These are phyloP conservation scores for Ceratina japonica DNA, from an alignment of 1,140 invertebrate species.

Conservation along the genomic window DNA sequence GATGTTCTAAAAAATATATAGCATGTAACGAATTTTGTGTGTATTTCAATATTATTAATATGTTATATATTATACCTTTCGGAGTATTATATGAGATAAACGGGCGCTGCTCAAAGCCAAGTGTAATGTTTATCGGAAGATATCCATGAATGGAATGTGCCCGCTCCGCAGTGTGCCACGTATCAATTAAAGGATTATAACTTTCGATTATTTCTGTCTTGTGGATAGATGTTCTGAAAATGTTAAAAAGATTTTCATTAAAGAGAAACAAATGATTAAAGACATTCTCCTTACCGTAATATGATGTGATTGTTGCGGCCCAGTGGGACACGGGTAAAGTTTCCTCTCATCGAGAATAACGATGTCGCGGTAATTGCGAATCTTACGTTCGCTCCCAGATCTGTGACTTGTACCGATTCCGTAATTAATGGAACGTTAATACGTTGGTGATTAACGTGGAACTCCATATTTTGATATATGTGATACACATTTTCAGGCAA, in stretches of 20 bases:
- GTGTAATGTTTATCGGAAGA: constrained; percentile 79
- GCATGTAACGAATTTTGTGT: constrained; percentile 1
- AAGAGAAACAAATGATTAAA: not conserved
- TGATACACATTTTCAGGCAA: constrained; percentile 71
- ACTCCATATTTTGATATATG: constrained; percentile 78
- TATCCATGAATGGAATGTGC: constrained; percentile 82
- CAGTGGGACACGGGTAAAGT: constrained; percentile 77
- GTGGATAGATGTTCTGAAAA: constrained; percentile 80
- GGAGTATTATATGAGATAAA: constrained; percentile 75
- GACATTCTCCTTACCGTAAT: constrained; percentile 74
- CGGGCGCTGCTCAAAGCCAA: constrained; percentile 72
- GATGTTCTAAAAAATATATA: constrained; percentile 61
- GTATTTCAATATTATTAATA: not conserved
- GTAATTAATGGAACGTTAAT: constrained; percentile 77
- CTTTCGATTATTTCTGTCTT: constrained; percentile 80
- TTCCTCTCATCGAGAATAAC: constrained; percentile 80
- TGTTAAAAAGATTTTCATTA: constrained; percentile 25
- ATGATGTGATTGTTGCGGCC: constrained; percentile 81
- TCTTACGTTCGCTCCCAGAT: constrained; percentile 80
- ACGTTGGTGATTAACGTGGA: constrained; percentile 80
- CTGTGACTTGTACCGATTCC: constrained; percentile 79
- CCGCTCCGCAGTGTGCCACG: constrained; percentile 81
- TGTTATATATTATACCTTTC: constrained; percentile 65
- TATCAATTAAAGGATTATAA: constrained; percentile 81
- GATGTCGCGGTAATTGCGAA: constrained; percentile 78